A percentile compares a stretch with the other conserved stretches of the same genome.
phyloP scores from a whole-genome alignment of 2,113 vertebrate species.

The Brevimyrus niger region DNA sequence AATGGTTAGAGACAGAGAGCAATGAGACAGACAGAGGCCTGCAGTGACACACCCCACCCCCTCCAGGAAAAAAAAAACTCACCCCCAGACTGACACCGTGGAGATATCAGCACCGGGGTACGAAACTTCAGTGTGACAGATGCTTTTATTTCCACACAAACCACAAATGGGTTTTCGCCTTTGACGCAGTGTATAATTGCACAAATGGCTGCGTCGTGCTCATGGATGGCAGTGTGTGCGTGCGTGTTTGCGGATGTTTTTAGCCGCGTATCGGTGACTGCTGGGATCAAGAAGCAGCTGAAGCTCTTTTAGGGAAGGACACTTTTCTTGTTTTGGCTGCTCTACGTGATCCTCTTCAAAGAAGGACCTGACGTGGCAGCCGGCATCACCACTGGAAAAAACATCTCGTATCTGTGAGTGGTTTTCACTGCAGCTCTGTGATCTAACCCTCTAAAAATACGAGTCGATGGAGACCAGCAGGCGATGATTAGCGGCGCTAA shows the following conservation, averaged over 20 bases:
- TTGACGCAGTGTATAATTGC: background rate
- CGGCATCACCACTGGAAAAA: background rate
- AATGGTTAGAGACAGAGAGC: background rate
- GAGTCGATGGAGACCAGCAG: background rate
- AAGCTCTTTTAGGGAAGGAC: background rate
- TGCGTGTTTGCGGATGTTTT: background rate
- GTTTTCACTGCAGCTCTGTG: conserved; percentile 1
- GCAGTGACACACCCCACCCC: background rate
- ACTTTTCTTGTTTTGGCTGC: background rate
- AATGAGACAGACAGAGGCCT: background rate
- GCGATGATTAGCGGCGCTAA: background rate
- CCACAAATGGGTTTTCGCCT: background rate
- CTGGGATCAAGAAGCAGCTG: background rate
- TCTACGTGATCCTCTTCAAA: background rate
- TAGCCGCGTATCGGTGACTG: background rate
- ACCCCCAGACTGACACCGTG: conserved; percentile 4
- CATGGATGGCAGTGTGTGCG: background rate
- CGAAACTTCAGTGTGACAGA: background rate
- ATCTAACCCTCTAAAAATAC: background rate
- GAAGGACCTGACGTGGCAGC: background rate
- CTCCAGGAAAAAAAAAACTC: background rate
- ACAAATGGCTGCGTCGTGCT: background rate
- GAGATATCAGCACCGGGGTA: background rate
- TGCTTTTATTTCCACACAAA: background rate
- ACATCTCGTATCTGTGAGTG: background rate